Base-by-base conservation (phyloP, 2,113 vertebrate genomes). In the Acinonyx jubatus region DNA sequence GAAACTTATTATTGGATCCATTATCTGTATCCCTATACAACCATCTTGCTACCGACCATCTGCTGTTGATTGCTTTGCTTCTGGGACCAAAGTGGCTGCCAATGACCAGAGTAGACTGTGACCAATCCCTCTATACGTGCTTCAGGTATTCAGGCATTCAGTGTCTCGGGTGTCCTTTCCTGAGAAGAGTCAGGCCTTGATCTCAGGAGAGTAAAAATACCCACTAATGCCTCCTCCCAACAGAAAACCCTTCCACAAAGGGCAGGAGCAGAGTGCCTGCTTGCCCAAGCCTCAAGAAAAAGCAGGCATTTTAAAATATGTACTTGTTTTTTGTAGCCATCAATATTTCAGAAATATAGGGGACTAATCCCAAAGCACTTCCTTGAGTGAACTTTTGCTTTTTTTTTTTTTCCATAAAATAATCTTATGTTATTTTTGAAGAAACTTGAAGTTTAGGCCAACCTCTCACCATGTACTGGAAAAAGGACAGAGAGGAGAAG, bases 391-490 rank as follows among this genome's bases (percentile, higher is more conserved):
- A 80, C 19, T 93, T 68, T 76, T 89, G 7, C 19, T 29, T 41
- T 73, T 71, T 66, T 78, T 78, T 45, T 65, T 31, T 61, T 48
- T 8, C 76, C 11, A 81, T 41, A n/a, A 33, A 86, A 61, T 66
- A 89, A 95, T 90, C 66, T 83, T 6, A 55, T n/a, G 14, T 41
- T 41, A 57, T 71, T 92, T 89, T 84, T 61, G 31, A 96, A 96
- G 8, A 83, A 63, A 83, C 3, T 73, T 83, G 7, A 11, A 76
- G 21, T 74, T 14, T 63, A 76, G 61, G 48, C 23, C 23, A 94
- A 3, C 4, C 12, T 21, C 29, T 97, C 50, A 57, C n/a, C 78
- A 18, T 45, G 45, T 55, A 88, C 36, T 25, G 25, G 65, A 89
- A 94, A 91, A 78, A 95, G 41, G 48, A 13, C 29, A 7, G 38